phyloP scores from a whole-genome alignment of 1,140 invertebrate species.

The Aphelinus certus region DNA sequence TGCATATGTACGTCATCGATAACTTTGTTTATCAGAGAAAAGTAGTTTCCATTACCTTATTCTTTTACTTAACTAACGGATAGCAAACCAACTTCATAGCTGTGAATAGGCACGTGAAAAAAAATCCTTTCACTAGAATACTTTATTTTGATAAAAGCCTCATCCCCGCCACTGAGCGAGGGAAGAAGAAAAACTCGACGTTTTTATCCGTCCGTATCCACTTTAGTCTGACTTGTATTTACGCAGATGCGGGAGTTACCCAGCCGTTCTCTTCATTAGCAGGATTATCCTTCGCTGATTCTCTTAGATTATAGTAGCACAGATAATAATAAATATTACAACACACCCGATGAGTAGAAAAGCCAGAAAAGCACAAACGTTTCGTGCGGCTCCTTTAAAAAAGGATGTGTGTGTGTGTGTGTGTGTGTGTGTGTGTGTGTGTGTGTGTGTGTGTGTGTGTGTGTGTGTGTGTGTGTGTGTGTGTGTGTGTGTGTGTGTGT shows the following conservation, averaged over 20 bases:
- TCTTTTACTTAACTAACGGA: neutral
- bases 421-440: neutral
- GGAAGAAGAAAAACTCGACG: neutral
- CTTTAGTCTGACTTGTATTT: neutral
- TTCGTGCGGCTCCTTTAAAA: neutral
- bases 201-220: constrained; percentile 13
- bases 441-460: too few relatives aligned
- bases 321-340: neutral
- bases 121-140: too few relatives aligned
- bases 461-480: too few relatives aligned
- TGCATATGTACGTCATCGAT: too few relatives aligned
- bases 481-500: too few relatives aligned
- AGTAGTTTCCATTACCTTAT: too few relatives aligned
- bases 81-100: neutral
- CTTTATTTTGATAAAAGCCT: neutral
- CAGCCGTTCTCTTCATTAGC: neutral
- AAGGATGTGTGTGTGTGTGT: neutral
- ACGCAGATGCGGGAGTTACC: neutral
- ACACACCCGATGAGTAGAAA: neutral
- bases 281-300: neutral
- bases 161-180: neutral
- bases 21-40: too few relatives aligned
- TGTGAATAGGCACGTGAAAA: neutral
- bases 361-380: neutral
- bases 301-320: neutral